phyloP scores from a whole-genome alignment of 2,888 invertebrate species.

The Xestia ashworthii region DNA sequence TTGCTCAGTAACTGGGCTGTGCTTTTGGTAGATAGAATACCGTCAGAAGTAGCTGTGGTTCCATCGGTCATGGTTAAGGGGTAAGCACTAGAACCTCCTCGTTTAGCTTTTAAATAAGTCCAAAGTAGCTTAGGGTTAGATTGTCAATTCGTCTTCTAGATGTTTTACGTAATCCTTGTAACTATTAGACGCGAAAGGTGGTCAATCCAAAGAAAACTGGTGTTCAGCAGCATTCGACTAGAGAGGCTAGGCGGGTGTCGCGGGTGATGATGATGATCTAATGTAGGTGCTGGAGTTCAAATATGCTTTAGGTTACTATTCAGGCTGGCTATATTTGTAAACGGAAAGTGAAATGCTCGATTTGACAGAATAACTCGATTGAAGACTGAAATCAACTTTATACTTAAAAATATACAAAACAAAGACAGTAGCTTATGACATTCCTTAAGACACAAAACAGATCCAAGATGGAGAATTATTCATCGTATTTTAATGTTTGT shows the following conservation, averaged over 20 bases:
- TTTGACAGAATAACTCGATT: background rate
- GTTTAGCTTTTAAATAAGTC: too few species aligned
- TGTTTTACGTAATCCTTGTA: too few species aligned
- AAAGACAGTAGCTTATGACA: background rate
- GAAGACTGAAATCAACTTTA: background rate
- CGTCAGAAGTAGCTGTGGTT: too few species aligned
- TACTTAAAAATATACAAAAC: background rate
- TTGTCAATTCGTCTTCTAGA: too few species aligned
- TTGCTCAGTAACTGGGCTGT: background rate
- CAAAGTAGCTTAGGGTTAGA: too few species aligned
- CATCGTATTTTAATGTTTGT: slow-evolving; percentile 7
- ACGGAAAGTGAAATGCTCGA: background rate
- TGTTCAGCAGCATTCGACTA: background rate
- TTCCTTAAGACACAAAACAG: slow-evolving; percentile 8
- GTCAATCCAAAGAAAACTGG: background rate
- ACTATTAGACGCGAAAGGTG: too few species aligned
- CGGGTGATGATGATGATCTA: background rate
- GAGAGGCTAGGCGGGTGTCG: background rate
- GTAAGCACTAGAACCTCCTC: too few species aligned
- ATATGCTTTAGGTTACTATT: background rate
- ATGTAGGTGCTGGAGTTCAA: background rate
- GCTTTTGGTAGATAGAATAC: too few species aligned
- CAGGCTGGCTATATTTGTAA: background rate
- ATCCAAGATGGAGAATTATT: slow-evolving; percentile 3
- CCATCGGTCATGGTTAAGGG: too few species aligned